Conservation (phyloP, 1,140 invertebrate genomes). For the Eumaeus atala region DNA sequence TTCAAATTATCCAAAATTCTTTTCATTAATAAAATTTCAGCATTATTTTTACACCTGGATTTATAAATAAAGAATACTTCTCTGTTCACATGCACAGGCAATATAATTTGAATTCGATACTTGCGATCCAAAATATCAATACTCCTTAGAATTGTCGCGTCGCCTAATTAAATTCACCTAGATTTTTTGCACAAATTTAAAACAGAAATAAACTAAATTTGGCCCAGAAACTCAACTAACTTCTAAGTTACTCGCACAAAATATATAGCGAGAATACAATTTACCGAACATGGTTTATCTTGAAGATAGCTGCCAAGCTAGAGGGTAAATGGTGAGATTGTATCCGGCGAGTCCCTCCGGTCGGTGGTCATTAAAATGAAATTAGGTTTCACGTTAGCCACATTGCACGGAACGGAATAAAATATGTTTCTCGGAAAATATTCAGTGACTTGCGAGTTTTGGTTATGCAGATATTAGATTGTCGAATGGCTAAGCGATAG, state of each 20-base stretch:
- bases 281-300: conserved; percentile 11
- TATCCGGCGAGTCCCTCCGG: conserved; percentile 12
- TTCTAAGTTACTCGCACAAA: conserved; percentile 4
- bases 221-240: no score
- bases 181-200: no score
- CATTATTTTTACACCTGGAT: no score
- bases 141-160: no score
- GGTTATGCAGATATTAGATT: conserved; percentile 2
- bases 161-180: no score
- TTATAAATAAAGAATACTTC: no score
- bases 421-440: conserved; percentile 4
- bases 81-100: no score
- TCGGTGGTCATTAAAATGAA: conserved; percentile 28
- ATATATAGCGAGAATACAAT: conserved; percentile 1
- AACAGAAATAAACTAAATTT: no score
- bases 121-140: no score
- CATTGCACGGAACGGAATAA: conserved; percentile 6
- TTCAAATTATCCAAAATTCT: no score
- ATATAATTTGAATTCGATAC: background rate
- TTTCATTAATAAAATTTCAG: no score
- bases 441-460: conserved; percentile 7
- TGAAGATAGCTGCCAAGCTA: conserved; percentile 9
- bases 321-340: conserved; percentile 11
- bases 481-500: background rate
- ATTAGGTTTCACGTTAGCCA: conserved; percentile 27